Percentiles rank a stretch among this genome's conserved stretches.
phyloP scores from a whole-genome alignment of 2,113 vertebrate genomes.

The Nipponia nippon region DNA sequence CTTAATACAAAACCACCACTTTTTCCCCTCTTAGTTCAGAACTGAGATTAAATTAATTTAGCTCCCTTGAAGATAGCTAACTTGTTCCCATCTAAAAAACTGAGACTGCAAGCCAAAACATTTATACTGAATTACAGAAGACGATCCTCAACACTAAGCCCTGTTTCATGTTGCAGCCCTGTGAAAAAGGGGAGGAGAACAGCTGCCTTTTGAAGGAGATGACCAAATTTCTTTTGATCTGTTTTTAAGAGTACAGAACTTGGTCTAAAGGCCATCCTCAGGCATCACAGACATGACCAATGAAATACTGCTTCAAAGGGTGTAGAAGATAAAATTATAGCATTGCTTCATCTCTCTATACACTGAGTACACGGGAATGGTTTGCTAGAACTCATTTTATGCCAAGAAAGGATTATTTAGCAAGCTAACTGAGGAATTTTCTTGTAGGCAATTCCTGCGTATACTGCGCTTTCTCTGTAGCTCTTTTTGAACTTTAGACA shows the following conservation, averaged over 20 bases:
- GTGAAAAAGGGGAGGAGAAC: not conserved
- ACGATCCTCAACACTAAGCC: not conserved
- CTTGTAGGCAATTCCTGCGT: not conserved
- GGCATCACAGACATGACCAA: not conserved
- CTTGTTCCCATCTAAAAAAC: not conserved
- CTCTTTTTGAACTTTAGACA: not conserved
- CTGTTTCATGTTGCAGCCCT: not conserved
- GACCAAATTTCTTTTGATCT: constrained; percentile 38
- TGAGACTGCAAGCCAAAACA: not conserved
- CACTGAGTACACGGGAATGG: not conserved
- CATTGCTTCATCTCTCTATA: not conserved
- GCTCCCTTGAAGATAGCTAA: not conserved
- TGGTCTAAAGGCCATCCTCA: constrained; percentile 10
- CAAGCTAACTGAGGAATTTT: not conserved
- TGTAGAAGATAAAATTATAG: constrained; percentile 2
- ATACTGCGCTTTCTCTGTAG: not conserved
- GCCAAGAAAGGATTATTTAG: not conserved
- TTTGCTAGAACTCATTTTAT: not conserved
- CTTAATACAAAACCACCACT: not conserved
- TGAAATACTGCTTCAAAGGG: constrained; percentile 17
- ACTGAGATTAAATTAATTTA: not conserved
- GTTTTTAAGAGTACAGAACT: not conserved
- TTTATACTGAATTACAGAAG: not conserved
- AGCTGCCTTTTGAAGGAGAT: not conserved
- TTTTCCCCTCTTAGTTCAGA: not conserved